These are phyloP conservation scores for Melanerpes aurifrons DNA, from an alignment of 2,113 vertebrate genomes.

Conservation along the genomic window DNA sequence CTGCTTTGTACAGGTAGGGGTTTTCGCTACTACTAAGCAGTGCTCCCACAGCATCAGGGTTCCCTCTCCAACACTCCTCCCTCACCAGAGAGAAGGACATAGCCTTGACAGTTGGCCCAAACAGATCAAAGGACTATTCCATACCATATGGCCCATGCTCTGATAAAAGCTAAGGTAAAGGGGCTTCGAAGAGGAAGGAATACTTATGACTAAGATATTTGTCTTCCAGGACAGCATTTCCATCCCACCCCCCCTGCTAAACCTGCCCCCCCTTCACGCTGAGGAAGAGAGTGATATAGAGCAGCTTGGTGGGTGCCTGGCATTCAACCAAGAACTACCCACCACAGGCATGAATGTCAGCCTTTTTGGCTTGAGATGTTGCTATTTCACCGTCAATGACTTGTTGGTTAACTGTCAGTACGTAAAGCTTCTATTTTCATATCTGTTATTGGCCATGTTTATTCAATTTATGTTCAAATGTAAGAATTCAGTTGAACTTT, in stretches of 20 bases:
- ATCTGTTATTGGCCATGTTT: background rate
- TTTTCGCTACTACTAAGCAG: background rate
- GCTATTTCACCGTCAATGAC: background rate
- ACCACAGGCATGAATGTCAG: background rate
- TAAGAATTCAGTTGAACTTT: background rate
- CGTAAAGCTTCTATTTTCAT: background rate
- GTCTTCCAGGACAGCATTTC: no score
- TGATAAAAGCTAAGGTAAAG: no score
- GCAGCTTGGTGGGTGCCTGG: background rate
- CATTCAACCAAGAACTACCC: background rate
- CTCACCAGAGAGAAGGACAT: no score
- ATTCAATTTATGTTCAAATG: background rate
- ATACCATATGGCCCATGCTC: no score
- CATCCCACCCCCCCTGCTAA: no score
- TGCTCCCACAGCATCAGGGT: background rate
- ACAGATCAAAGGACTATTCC: background rate
- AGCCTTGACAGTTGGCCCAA: background rate
- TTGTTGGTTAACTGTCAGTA: background rate
- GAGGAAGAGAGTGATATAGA: background rate
- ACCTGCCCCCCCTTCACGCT: background rate
- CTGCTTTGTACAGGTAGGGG: background rate
- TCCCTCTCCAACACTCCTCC: background rate
- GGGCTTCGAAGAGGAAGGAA: no score
- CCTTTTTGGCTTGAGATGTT: background rate
- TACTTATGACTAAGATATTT: no score